Evolutionary conservation across 2,797 vertebrate species (phyloP), one percentile per base, ranked within the genome.

Genomic region (Arrhamphus sclerolepis): DNA sequence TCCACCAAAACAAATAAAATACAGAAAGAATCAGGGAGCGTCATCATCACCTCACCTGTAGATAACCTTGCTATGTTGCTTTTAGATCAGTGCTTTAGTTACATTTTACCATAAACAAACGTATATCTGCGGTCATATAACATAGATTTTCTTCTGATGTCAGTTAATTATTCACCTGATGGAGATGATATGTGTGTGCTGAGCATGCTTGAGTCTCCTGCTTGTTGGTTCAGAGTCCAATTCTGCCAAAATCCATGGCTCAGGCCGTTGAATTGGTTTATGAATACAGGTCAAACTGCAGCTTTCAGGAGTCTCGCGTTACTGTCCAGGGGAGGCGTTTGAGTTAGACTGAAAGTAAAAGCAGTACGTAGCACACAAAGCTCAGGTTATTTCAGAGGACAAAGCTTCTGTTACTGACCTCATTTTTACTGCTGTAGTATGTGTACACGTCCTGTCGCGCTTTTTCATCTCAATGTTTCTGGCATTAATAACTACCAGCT

Each of bases 201-300:
- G 20, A 28, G 7, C 22, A 18, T 38, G 50, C 20, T 40, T 43
- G 1, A 31, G 52, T 11, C 20, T 47, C 34, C 54, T 22, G 21
- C 41, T 58, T 53, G 71, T 31, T 73, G 62, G 85, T 78, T 75
- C 79, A 87, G 65, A 85, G 85, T 88, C 82, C 81, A 83, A n/a
- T 58, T 60, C n/a, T 46, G 24, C 39, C 50, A 49, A 79, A 70
- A 60, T 38, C 70, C 62, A 74, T 71, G 63, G 14, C 56, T 72
- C 75, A 75, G 66, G 52, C 46, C 39, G 19, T 39, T 66, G 42
- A 47, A 59, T 72, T 65, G 53, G 53, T 53, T n/a, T 53, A 53
- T 46, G 42, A 62, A 18, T 7, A 46, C 52, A 22, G 46, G 42
- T 44, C 47, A 78, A 69, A 62, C 61, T 66, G 34, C n/a, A n/a